These are phyloP conservation scores for Gambusia affinis DNA, from an alignment of 2,113 vertebrate genomes.

Conservation along the genomic window DNA sequence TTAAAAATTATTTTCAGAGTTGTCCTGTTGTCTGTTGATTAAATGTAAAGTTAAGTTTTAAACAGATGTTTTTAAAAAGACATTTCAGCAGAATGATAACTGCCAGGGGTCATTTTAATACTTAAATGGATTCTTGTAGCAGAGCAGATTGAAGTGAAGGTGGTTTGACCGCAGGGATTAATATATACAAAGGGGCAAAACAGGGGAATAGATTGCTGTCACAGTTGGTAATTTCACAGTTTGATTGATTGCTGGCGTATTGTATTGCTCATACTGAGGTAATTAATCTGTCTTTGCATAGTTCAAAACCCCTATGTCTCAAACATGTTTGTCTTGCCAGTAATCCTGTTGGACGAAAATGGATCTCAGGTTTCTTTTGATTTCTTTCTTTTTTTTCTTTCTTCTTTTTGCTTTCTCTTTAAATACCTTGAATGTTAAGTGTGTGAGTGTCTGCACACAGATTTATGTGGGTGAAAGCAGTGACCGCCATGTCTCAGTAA, in stretches of 20 bases:
- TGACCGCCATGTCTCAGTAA: slow-evolving; percentile 32
- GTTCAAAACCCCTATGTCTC: slow-evolving; percentile 72
- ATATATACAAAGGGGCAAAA: slow-evolving; percentile 61
- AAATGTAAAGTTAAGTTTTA: slow-evolving; percentile 22
- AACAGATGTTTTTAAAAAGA: slow-evolving; percentile 14
- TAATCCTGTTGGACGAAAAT: slow-evolving; percentile 58
- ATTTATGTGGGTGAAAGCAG: slow-evolving; percentile 5
- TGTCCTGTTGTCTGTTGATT: not conserved
- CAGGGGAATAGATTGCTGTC: slow-evolving; percentile 70
- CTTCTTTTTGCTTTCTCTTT: slow-evolving; percentile 63
- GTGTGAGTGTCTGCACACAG: slow-evolving; percentile 14
- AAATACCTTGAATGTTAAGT: slow-evolving; percentile 32
- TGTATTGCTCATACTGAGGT: slow-evolving; percentile 67
- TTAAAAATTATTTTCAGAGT: too few relatives aligned
- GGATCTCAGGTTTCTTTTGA: slow-evolving; percentile 73
- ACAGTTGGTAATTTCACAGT: slow-evolving; percentile 58
- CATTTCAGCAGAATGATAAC: slow-evolving; percentile 40
- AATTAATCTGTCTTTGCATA: slow-evolving; percentile 73
- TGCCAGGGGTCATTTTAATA: slow-evolving; percentile 54
- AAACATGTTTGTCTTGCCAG: slow-evolving; percentile 69
- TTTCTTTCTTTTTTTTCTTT: slow-evolving; percentile 72
- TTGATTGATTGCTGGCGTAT: slow-evolving; percentile 75
- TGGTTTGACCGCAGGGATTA: slow-evolving; percentile 63
- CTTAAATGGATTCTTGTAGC: slow-evolving; percentile 60
- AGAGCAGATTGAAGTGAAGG: slow-evolving; percentile 64